Conservation (phyloP, 2,113 vertebrate species). For the mouse (Mus musculus) region DNA sequence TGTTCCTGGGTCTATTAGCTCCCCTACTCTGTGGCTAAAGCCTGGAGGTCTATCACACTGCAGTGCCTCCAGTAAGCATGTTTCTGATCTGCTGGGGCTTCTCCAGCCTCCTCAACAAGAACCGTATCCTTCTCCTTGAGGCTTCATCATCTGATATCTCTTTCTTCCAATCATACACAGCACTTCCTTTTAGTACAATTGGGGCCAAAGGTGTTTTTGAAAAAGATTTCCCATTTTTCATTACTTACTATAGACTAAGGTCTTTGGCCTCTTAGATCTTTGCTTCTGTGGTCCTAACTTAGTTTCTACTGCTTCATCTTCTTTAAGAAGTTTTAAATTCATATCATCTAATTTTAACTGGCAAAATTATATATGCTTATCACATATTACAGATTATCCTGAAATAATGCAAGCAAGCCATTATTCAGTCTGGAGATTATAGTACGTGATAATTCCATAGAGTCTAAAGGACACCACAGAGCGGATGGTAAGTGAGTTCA, state of each 20-base stretch:
- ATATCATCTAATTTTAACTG: conserved; percentile 14
- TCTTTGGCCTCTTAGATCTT: background rate
- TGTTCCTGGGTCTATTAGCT: background rate
- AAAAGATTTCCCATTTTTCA: conserved; percentile 14
- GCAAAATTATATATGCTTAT: background rate
- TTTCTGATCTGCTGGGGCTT: background rate
- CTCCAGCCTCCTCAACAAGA: background rate
- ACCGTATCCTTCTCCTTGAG: background rate
- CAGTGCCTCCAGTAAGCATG: background rate
- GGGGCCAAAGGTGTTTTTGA: background rate
- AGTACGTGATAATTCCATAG: background rate
- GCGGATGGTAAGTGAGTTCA: background rate
- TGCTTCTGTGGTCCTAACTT: background rate
- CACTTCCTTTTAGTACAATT: background rate
- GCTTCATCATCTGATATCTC: background rate
- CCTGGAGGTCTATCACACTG: background rate
- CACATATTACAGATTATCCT: background rate
- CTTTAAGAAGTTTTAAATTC: background rate
- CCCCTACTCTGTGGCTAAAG: background rate
- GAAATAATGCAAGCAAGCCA: background rate
- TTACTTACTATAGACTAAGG: background rate
- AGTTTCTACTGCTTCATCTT: conserved; percentile 35
- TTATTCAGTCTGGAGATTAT: background rate
- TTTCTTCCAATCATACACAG: background rate
- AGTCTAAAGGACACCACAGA: background rate